Conservation (phyloP, 2,888 invertebrate species). For the Gerris lacustris region DNA sequence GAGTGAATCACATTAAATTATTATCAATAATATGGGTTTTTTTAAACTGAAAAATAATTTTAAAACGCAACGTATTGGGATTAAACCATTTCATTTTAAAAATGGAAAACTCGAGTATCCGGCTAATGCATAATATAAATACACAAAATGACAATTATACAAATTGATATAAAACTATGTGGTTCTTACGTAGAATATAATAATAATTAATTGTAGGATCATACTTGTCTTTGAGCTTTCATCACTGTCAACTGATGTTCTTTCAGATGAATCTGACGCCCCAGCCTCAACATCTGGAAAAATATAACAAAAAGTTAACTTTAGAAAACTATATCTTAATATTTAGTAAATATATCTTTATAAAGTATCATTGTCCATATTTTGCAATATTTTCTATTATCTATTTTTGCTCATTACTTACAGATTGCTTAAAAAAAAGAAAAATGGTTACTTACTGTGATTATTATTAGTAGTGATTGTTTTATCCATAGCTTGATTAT, state of each 20-base stretch:
- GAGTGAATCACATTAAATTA: too few species aligned
- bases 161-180: too few species aligned
- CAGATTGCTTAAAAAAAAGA: too few species aligned
- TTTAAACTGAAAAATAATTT: too few species aligned
- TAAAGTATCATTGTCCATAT: not conserved
- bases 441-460: constrained; percentile 19
- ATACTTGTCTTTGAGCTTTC: constrained; percentile 15
- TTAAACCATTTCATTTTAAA: too few species aligned
- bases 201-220: not conserved
- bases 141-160: too few species aligned
- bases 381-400: not conserved
- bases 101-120: too few species aligned
- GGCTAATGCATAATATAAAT: too few species aligned
- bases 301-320: not conserved
- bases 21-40: too few species aligned
- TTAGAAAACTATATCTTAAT: constrained; percentile 4
- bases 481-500: constrained; percentile 17
- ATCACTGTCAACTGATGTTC: constrained; percentile 25
- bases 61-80: too few species aligned
- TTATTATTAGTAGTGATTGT: constrained; percentile 23
- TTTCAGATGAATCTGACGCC: constrained; percentile 23
- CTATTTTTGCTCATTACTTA: too few species aligned
- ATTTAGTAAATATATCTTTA: not conserved
- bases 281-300: constrained; percentile 22
- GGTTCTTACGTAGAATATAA: too few species aligned